Conservation (phyloP, 1,140 invertebrate species). For the Aphis craccivora region DNA sequence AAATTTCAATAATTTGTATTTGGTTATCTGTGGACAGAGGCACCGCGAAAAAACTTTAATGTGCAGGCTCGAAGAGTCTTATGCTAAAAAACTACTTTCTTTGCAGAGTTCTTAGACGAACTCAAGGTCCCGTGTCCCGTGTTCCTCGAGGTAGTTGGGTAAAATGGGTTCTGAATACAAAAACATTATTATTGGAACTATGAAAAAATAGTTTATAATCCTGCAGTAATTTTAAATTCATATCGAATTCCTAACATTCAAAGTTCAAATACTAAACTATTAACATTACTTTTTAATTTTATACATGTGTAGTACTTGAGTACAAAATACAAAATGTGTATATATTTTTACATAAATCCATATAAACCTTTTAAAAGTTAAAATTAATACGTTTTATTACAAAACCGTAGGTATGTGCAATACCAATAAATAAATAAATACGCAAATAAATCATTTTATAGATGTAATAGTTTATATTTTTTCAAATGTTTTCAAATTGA, state of each 20-base stretch:
- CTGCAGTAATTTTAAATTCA: background rate
- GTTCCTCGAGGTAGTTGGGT: background rate
- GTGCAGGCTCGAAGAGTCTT: background rate
- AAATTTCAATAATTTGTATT: background rate
- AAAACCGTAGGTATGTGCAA: background rate
- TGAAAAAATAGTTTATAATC: background rate
- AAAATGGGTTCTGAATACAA: background rate
- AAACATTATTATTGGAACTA: background rate
- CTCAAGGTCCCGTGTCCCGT: constrained; percentile 12
- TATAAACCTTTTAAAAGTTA: background rate
- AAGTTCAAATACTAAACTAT: background rate
- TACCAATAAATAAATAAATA: background rate
- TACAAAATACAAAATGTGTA: background rate
- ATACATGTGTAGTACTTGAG: background rate
- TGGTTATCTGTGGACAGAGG: background rate
- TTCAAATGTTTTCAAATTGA: background rate
- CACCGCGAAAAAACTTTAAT: background rate
- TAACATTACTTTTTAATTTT: background rate
- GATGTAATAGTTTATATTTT: background rate
- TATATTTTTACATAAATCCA: background rate
- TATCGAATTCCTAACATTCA: background rate
- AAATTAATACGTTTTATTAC: background rate
- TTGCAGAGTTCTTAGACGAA: background rate
- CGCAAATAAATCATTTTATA: background rate
- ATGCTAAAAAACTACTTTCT: constrained; percentile 13